Evolutionary conservation across 2,888 invertebrate genomes (phyloP).

Genomic region (Encarsia formosa): DNA sequence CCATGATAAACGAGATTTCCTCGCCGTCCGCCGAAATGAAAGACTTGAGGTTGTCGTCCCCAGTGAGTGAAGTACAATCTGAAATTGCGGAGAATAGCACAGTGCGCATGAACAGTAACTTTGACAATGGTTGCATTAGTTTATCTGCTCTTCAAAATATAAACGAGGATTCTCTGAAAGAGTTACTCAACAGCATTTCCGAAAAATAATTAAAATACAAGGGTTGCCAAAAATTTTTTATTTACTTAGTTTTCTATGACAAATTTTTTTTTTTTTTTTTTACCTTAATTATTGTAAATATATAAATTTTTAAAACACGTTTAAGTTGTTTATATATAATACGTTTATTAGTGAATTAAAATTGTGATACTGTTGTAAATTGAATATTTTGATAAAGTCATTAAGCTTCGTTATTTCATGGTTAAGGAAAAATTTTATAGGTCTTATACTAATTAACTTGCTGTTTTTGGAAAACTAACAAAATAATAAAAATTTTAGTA

Average conservation of each 20-base stretch:
- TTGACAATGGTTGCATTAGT: slow-evolving; percentile 31
- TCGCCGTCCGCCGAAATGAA: slow-evolving; percentile 66
- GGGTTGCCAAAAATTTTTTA: neutral
- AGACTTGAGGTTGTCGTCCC: slow-evolving; percentile 59
- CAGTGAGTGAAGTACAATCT: slow-evolving; percentile 27
- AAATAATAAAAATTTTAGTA: too few species aligned
- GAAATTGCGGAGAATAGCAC: slow-evolving; percentile 23
- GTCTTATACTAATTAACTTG: too few species aligned
- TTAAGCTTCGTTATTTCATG: too few species aligned
- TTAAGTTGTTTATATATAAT: too few species aligned
- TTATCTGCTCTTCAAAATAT: slow-evolving; percentile 48
- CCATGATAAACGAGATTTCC: slow-evolving; percentile 56
- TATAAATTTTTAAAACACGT: too few species aligned
- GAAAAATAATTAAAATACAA: slow-evolving; percentile 32
- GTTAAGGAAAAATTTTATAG: too few species aligned
- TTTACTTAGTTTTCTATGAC: neutral
- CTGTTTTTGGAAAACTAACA: too few species aligned
- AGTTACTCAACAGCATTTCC: slow-evolving; percentile 49
- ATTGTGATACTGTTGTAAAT: too few species aligned
- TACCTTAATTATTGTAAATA: too few species aligned
- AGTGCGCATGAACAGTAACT: slow-evolving; percentile 17
- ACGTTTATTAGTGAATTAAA: too few species aligned
- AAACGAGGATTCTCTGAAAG: slow-evolving; percentile 54
- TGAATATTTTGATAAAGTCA: too few species aligned
- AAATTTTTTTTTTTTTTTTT: too few species aligned